Percentiles rank a stretch among this genome's conserved stretches.
phyloP scores from a whole-genome alignment of 2,797 vertebrate species.

The Emydoidea blandingii region DNA sequence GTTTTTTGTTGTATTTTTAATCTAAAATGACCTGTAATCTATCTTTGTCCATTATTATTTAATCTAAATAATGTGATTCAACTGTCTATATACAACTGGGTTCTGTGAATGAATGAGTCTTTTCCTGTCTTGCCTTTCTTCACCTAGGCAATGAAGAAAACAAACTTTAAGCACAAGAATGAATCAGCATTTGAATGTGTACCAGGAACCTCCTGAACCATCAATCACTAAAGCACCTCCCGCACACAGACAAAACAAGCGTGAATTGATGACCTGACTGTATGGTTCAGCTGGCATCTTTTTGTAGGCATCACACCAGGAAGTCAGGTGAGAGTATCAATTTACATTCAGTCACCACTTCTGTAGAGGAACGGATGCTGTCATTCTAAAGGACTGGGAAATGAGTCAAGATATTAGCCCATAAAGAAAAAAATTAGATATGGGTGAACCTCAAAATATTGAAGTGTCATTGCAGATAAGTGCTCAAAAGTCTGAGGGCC shows the following conservation, averaged over 20 bases:
- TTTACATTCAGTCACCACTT: not conserved
- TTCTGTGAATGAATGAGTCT: not conserved
- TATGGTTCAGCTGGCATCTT: not conserved
- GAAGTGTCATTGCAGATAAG: not conserved
- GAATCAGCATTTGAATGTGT: not conserved
- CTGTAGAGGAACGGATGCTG: not conserved
- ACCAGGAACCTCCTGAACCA: not conserved
- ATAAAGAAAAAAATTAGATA: not conserved
- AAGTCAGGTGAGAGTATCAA: not conserved
- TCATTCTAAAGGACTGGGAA: not conserved
- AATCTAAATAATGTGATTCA: not conserved
- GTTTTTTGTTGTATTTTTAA: not conserved
- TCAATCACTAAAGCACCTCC: not conserved
- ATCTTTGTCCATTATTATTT: not conserved
- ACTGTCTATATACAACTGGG: rapidly evolving
- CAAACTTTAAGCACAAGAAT: not conserved
- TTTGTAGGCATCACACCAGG: not conserved
- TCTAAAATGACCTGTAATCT: not conserved
- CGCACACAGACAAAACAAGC: not conserved
- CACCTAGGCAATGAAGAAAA: not conserved
- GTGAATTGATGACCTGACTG: not conserved
- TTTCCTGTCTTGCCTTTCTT: not conserved
- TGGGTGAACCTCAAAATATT: not conserved
- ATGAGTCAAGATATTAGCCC: not conserved
- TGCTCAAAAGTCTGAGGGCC: not conserved